Evolutionary conservation across 2,888 invertebrate genomes (phyloP).

Genomic region (Pachycephus smyrnensis): DNA sequence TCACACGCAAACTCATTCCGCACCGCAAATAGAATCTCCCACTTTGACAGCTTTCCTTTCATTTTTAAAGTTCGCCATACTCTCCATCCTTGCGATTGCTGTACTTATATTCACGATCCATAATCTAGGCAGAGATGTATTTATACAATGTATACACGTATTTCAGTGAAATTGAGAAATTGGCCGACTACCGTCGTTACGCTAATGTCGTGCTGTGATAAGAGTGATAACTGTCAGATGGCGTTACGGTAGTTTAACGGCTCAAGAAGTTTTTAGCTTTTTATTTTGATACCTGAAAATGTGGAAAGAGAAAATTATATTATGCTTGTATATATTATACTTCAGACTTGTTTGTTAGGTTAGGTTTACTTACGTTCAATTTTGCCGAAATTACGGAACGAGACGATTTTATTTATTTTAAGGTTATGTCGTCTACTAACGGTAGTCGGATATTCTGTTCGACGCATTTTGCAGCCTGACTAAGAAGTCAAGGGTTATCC

Average conservation of each 20-base stretch:
- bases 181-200: neutral
- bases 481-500: slow-evolving; percentile 58
- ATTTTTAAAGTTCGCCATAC: neutral
- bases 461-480: slow-evolving; percentile 45
- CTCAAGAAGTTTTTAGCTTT: too few relatives aligned
- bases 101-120: neutral
- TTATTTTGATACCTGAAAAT: neutral
- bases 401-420: neutral
- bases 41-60: neutral
- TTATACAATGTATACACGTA: neutral
- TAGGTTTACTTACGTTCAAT: neutral
- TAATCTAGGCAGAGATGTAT: neutral
- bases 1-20: slow-evolving; percentile 6
- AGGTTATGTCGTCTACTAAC: slow-evolving; percentile 4
- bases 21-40: slow-evolving; percentile 44
- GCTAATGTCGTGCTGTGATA: neutral
- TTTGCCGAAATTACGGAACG: neutral
- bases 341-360: too few relatives aligned
- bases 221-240: neutral
- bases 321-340: too few relatives aligned
- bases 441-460: slow-evolving; percentile 35
- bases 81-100: neutral
- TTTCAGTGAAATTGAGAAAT: neutral
- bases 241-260: neutral
- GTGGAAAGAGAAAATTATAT: too few relatives aligned